Conservation (phyloP, 1,140 invertebrate genomes). For the Lethrus apterus region DNA sequence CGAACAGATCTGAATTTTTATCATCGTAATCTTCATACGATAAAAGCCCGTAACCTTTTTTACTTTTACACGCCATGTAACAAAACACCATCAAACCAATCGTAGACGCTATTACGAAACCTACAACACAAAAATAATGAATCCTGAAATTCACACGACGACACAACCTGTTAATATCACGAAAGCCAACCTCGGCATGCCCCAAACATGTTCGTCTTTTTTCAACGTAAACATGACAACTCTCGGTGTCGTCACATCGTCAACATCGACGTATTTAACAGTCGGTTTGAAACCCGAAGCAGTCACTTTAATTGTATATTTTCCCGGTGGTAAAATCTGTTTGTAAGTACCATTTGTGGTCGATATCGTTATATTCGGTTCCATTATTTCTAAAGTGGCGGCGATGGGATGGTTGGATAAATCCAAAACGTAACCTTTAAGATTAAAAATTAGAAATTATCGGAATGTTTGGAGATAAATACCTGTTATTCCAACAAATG, state of each 20-base stretch:
- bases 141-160: neutral
- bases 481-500: slow-evolving; percentile 3
- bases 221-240: slow-evolving; percentile 60
- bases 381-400: slow-evolving; percentile 48
- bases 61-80: slow-evolving; percentile 37
- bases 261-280: slow-evolving; percentile 47
- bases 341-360: slow-evolving; percentile 52
- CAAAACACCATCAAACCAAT: slow-evolving; percentile 42
- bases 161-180: slow-evolving; percentile 58
- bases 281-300: slow-evolving; percentile 48
- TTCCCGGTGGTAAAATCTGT: slow-evolving; percentile 47
- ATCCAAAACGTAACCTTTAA: slow-evolving; percentile 51
- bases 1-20: slow-evolving; percentile 1
- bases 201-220: slow-evolving; percentile 57
- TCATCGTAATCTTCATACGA: slow-evolving; percentile 2
- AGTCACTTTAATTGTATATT: slow-evolving; percentile 48
- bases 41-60: slow-evolving; percentile 39
- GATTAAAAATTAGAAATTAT: slow-evolving; percentile 5
- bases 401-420: slow-evolving; percentile 50
- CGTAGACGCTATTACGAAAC: slow-evolving; percentile 42
- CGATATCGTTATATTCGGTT: slow-evolving; percentile 41
- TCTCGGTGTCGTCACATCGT: slow-evolving; percentile 39
- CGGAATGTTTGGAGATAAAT: neutral
- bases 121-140: slow-evolving; percentile 30
- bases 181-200: slow-evolving; percentile 65